These are phyloP conservation scores for Fistularia tabacaria DNA, from an alignment of 2,797 vertebrate species.

Conservation along the genomic window DNA sequence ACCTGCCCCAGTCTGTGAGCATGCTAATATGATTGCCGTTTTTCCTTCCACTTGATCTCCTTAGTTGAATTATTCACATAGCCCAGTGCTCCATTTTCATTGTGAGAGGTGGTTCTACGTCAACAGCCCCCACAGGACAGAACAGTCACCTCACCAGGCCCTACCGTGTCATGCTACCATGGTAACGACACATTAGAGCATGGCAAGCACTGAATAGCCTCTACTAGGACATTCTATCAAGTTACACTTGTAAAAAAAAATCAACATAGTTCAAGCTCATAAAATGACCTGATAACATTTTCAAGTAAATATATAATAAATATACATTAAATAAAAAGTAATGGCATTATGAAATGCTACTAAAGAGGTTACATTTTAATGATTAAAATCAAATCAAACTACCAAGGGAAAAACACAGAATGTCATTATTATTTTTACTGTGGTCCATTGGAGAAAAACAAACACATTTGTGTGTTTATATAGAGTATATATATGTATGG, in stretches of 20 bases:
- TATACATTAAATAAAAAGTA: no score
- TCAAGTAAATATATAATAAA: no score
- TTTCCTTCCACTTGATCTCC: conserved; percentile 55
- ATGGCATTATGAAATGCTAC: no score
- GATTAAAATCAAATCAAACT: no score
- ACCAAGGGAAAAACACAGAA: no score
- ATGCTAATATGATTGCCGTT: conserved; percentile 17
- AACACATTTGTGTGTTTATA: no score
- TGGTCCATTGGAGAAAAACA: no score
- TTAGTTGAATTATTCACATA: conserved; percentile 65
- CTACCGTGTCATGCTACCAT: conserved; percentile 61
- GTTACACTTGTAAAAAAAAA: background rate
- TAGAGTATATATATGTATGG: no score
- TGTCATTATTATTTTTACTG: no score
- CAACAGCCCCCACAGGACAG: conserved; percentile 39
- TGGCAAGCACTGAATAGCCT: conserved; percentile 23
- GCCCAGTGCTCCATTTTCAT: conserved; percentile 55
- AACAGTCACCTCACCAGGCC: conserved; percentile 41
- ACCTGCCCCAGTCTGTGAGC: conserved; percentile 19
- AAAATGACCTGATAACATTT: no score
- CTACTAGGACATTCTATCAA: conserved; percentile 13
- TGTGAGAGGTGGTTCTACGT: conserved; percentile 51
- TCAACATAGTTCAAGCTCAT: conserved; percentile 1
- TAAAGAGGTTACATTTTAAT: no score
- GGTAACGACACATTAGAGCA: conserved; percentile 50